Base-by-base conservation (phyloP, 2,113 vertebrate species). In the Tympanuchus pallidicinctus region DNA sequence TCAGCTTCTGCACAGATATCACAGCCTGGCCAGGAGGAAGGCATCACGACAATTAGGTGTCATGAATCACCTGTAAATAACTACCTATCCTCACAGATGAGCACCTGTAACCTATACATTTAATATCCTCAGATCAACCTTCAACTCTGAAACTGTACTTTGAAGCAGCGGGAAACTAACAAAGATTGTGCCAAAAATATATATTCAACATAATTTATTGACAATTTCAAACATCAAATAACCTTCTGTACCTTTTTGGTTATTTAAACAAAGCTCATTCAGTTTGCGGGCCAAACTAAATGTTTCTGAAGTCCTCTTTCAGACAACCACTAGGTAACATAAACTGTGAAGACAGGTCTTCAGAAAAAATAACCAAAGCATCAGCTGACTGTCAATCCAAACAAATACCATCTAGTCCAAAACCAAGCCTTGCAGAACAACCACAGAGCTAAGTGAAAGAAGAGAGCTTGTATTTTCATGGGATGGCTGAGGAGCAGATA, bases 221-320 rank as follows among this genome's bases (percentile, higher is more conserved):
- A 82, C 36, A 36, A 81, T 81, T 57, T 43, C 76, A 61, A 83
- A 71, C 66, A 90, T 88, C 40, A 86, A 59, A 82, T 42, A 72
- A 57, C 48, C 72, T 91, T 57, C 86, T 84, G 74, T 93, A 94
- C 93, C 89, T 95, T 69, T 13, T 36, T 82, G 80, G 69, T 78
- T 86, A 65, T 65, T 90, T 54, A 82, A 86, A 93, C 60, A 91
- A 89, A 86, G 73, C n/a, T 86, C 25, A 13, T 32, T 90, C 76
- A 79, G 85, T 90, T 70, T 81, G 61, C 65, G 45, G 83, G 91
- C 93, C 95, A 94, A 93, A 86, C 43, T 77, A 86, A 83, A 79
- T 13, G 43, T 87, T 91, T 81, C 69, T 86, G 81, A 83, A 94
- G 75, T 52, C 73, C 56, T 73, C 65, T n/a, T 34, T 89, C 89